Evolutionary conservation across 1,140 invertebrate species (phyloP).

Genomic region (Cheumatopsyche charites): DNA sequence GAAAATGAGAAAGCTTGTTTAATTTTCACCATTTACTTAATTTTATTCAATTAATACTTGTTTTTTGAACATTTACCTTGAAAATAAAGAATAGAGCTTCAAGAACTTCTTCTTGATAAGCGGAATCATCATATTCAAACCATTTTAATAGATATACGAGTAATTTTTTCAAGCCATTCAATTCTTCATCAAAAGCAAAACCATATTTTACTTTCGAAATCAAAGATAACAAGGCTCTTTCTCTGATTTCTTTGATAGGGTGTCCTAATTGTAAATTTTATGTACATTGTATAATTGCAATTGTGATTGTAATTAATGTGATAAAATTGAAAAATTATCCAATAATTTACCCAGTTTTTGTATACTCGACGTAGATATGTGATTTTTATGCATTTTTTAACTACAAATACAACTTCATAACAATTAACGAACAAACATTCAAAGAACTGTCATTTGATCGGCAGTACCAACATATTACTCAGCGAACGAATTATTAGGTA

Average conservation of each 20-base stretch:
- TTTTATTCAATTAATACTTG: neutral
- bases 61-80: slow-evolving; percentile 51
- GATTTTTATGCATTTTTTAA: neutral
- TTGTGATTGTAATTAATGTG: too few species aligned
- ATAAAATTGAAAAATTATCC: slow-evolving; percentile 11
- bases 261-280: slow-evolving; percentile 31
- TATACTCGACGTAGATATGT: slow-evolving; percentile 20
- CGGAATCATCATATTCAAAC: slow-evolving; percentile 54
- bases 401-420: too few species aligned
- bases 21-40: too few species aligned
- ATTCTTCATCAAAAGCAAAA: slow-evolving; percentile 53
- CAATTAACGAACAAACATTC: too few species aligned
- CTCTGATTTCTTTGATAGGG: slow-evolving; percentile 44
- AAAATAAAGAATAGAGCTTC: slow-evolving; percentile 53
- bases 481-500: too few species aligned
- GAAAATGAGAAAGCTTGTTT: too few species aligned
- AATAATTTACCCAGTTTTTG: slow-evolving; percentile 9
- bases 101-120: slow-evolving; percentile 54
- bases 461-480: too few species aligned
- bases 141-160: slow-evolving; percentile 57
- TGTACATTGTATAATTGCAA: too few species aligned
- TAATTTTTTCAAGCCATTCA: slow-evolving; percentile 54
- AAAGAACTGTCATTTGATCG: too few species aligned
- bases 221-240: slow-evolving; percentile 33
- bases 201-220: slow-evolving; percentile 53